A percentile compares a stretch with the other conserved stretches of the same genome.
Evolutionary conservation across 1,140 invertebrate genomes (phyloP).

Genomic region (Charaxes varanes): DNA sequence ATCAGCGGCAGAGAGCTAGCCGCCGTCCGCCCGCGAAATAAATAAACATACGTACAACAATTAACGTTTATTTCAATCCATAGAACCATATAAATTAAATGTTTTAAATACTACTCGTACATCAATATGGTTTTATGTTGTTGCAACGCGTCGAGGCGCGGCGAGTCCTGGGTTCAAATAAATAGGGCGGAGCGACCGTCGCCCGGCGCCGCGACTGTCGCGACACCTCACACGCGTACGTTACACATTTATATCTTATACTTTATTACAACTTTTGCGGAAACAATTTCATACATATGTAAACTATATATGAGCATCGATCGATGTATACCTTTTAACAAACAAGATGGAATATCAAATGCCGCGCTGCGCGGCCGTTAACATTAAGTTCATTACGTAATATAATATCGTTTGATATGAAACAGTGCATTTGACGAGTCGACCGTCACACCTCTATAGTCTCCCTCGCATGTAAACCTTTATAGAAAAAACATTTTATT

Average conservation of each 20-base stretch:
- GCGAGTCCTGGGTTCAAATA: slow-evolving; percentile 31
- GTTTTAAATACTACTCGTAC: slow-evolving; percentile 64
- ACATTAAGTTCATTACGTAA: slow-evolving; percentile 46
- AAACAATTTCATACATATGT: slow-evolving; percentile 40
- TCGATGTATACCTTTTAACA: slow-evolving; percentile 61
- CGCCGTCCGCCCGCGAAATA: slow-evolving; percentile 33
- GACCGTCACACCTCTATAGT: slow-evolving; percentile 51
- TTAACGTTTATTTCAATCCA: slow-evolving; percentile 71
- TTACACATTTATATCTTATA: slow-evolving; percentile 33
- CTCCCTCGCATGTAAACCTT: slow-evolving; percentile 67
- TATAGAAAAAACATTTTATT: slow-evolving; percentile 72
- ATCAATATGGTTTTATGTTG: slow-evolving; percentile 63
- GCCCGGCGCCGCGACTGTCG: slow-evolving; percentile 2
- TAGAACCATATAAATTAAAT: slow-evolving; percentile 68
- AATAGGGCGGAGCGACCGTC: slow-evolving; percentile 28
- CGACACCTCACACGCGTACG: slow-evolving; percentile 35
- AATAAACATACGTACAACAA: slow-evolving; percentile 65
- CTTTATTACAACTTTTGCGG: slow-evolving; percentile 30
- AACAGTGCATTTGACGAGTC: slow-evolving; percentile 47
- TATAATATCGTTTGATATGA: slow-evolving; percentile 56
- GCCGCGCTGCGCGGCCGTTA: slow-evolving; percentile 36
- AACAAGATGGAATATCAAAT: slow-evolving; percentile 66
- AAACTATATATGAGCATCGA: slow-evolving; percentile 44
- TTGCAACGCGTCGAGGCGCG: slow-evolving; percentile 38
- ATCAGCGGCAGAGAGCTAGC: slow-evolving; percentile 26